A percentile compares a stretch with the other conserved stretches of the same genome.
These are phyloP conservation scores for Cyprinus carpio DNA, from an alignment of 2,113 vertebrate species.

Conservation along the genomic window DNA sequence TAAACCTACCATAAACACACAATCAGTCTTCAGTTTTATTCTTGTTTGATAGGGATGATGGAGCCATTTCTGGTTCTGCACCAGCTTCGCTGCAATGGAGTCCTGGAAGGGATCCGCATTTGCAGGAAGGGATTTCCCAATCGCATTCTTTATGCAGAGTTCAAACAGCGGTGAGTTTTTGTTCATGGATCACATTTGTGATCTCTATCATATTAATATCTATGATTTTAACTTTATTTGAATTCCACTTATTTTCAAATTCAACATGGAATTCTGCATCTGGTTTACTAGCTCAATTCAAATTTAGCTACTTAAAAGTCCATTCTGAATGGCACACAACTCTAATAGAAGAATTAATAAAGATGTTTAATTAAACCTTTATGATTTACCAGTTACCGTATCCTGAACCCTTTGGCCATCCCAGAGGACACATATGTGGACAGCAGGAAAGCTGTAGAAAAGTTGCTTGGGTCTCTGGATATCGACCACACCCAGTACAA, in stretches of 20 bases:
- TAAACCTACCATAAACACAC: not conserved
- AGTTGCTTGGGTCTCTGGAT: slow-evolving; percentile 80
- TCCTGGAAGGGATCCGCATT: slow-evolving; percentile 87
- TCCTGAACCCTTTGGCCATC: slow-evolving; percentile 80
- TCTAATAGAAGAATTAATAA: not conserved
- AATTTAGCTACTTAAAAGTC: not conserved
- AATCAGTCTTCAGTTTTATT: not conserved
- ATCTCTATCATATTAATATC: no score
- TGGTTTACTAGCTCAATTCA: not conserved
- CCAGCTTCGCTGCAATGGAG: slow-evolving; percentile 85
- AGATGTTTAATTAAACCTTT: not conserved
- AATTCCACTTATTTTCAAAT: not conserved
- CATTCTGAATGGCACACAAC: not conserved
- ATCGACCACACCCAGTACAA: slow-evolving; percentile 84
- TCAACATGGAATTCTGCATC: not conserved
- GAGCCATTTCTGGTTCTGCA: slow-evolving; percentile 85
- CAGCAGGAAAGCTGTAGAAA: slow-evolving; percentile 87
- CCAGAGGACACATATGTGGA: slow-evolving; percentile 86
- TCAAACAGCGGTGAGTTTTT: slow-evolving; percentile 81
- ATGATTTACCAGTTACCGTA: slow-evolving; percentile 77
- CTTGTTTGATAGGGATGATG: slow-evolving; percentile 73
- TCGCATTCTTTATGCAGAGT: slow-evolving; percentile 84
- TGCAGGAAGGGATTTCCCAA: slow-evolving; percentile 88
- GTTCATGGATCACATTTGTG: not conserved
- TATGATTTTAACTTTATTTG: no score